phyloP scores from a whole-genome alignment of 2,888 invertebrate genomes.

The Pyrgus malvae region DNA sequence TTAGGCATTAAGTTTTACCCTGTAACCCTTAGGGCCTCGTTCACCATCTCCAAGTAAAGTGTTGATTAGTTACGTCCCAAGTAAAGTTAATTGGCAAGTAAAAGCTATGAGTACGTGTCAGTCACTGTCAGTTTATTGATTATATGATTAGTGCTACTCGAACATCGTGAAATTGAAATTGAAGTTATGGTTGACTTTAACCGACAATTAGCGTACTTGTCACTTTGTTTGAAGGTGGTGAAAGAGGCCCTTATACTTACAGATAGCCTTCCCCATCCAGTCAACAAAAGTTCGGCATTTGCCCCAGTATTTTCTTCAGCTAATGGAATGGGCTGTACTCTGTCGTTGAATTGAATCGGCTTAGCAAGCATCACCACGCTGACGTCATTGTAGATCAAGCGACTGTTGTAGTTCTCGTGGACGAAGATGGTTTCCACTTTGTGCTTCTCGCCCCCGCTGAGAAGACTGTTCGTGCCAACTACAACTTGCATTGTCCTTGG shows the following conservation, averaged over 20 bases:
- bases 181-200: too few species aligned
- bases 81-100: too few species aligned
- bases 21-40: too few species aligned
- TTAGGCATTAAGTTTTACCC: too few species aligned
- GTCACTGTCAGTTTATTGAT: too few species aligned
- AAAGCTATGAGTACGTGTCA: too few species aligned
- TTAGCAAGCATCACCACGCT: slow-evolving; percentile 58
- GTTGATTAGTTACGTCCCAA: too few species aligned
- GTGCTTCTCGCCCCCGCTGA: slow-evolving; percentile 62
- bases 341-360: slow-evolving; percentile 53
- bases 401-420: slow-evolving; percentile 64
- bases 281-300: slow-evolving; percentile 56
- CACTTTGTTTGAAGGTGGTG: too few species aligned
- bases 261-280: slow-evolving; percentile 74
- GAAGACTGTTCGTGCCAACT: slow-evolving; percentile 72
- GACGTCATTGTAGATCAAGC: slow-evolving; percentile 64
- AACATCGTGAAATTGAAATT: too few species aligned
- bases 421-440: slow-evolving; percentile 54
- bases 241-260: slow-evolving; percentile 56
- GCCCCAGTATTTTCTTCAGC: slow-evolving; percentile 53
- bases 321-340: slow-evolving; percentile 58
- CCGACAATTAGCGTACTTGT: too few species aligned
- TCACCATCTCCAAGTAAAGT: too few species aligned
- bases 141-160: too few species aligned
- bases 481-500: slow-evolving; percentile 49